Base-by-base conservation (phyloP, 1,140 invertebrate genomes). In the Caligus rogercresseyi region DNA sequence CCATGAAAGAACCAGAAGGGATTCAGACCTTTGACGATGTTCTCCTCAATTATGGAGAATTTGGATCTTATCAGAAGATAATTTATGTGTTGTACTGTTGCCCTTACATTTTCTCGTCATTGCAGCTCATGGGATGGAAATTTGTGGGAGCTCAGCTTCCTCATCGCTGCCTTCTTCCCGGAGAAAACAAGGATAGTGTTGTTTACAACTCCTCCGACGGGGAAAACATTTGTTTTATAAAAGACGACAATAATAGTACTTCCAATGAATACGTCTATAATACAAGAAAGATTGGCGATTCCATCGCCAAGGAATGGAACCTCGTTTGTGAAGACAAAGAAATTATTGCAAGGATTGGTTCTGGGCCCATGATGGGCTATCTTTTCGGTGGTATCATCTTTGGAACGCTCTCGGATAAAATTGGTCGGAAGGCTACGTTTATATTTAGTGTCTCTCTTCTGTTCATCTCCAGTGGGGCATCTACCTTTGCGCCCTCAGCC, bases 291-390 rank as follows among this genome's bases (percentile, higher is more conserved):
- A 16, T 60, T 60, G 57, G 57, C 14, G 25, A 25, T 18, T 26
- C 24, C 4, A 31, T 25, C 2, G 57, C 51, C 20, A 60, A 25
- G 57, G 69, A 87, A 74, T 89, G 83, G 78, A 69, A 85, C 68
- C 71, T 89, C 68, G 83, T 88, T 14, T 89, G 87, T 71, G 78
- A 80, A 18, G 76, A 73, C 54, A 75, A 77, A 20, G 84, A 80
- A 73, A 68, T 85, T 60, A 74, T 77, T 63, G 81, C 84, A 7
- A 80, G 78, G n/a, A 80, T 82, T 11, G 84, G 87, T 71, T 79
- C 86, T 0, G 69, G 87, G 52, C 87, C 87, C 71, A 89, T 90
- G 85, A 72, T 83, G 64, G 87, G 87, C 62, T 83, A 86, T 53
- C 79, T 88, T 68, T 66, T 86, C 65, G 86, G 86, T 15, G 85